Evolutionary conservation across 2,797 vertebrate genomes (phyloP).

Genomic region (Hylomyscus alleni): DNA sequence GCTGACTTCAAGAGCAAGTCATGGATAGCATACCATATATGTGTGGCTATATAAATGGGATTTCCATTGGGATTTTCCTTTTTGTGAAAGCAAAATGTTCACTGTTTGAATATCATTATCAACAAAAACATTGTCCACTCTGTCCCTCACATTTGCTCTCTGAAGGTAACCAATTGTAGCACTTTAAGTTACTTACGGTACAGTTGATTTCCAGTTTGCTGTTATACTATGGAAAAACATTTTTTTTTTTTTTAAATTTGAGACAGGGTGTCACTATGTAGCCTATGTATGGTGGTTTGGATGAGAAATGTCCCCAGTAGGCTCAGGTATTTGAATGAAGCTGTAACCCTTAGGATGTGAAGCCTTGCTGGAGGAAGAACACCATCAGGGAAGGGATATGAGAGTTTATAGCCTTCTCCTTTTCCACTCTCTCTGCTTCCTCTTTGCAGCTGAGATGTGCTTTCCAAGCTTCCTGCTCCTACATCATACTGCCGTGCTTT

Average conservation of each 20-base stretch:
- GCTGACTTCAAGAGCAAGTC: conserved; percentile 46
- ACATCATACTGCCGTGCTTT: not conserved
- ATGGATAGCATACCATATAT: not conserved
- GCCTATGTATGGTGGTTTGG: too few relatives aligned
- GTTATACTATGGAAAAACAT: not conserved
- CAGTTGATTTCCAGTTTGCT: conserved; percentile 20
- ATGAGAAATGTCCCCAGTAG: too few relatives aligned
- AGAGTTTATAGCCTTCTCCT: too few relatives aligned
- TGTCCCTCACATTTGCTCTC: not conserved
- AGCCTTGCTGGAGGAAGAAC: not conserved
- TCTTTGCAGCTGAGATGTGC: not conserved
- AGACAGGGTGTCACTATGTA: not conserved
- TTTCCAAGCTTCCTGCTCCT: not conserved
- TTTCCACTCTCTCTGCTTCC: not conserved
- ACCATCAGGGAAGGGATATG: not conserved
- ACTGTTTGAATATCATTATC: not conserved
- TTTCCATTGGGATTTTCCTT: conserved; percentile 3
- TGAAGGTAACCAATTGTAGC: not conserved
- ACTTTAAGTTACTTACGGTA: not conserved
- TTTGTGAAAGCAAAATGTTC: not conserved
- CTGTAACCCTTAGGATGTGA: not conserved
- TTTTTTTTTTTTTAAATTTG: not conserved
- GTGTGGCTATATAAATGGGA: not conserved
- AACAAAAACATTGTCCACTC: not conserved
- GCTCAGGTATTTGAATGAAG: not conserved